Evolutionary conservation across 2,888 invertebrate species (phyloP).

Genomic region (Tridacna gigas): DNA sequence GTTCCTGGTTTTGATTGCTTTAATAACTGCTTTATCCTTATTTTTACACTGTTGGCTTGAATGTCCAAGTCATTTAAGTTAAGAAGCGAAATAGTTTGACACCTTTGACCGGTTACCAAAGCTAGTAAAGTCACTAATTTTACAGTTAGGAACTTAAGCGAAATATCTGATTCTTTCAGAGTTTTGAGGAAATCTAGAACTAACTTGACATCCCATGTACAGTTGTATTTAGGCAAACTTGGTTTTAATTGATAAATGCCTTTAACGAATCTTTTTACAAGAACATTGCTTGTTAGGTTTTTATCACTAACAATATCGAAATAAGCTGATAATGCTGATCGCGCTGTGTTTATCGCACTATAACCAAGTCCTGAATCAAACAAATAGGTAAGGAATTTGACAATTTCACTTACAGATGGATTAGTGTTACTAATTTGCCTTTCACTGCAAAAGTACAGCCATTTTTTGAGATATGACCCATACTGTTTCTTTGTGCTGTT

Average conservation of each 20-base stretch:
- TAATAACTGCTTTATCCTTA: neutral
- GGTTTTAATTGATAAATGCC: neutral
- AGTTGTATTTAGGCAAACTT: neutral
- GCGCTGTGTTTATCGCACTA: neutral
- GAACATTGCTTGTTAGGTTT: neutral
- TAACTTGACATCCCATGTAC: neutral
- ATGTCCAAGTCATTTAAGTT: neutral
- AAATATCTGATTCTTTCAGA: neutral
- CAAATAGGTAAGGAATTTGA: neutral
- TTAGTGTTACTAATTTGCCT: slow-evolving; percentile 4
- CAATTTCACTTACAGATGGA: too few species aligned
- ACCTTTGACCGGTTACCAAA: neutral
- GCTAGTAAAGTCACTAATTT: neutral
- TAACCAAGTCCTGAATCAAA: neutral
- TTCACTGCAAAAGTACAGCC: slow-evolving; percentile 48
- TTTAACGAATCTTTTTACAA: too few species aligned
- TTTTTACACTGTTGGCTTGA: neutral
- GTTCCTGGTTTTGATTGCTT: neutral
- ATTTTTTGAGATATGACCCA: slow-evolving; percentile 36
- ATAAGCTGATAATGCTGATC: neutral
- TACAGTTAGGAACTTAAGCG: neutral
- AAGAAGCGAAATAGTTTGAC: neutral
- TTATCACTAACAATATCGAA: neutral
- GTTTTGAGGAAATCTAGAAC: neutral
- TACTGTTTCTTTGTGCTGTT: slow-evolving; percentile 39